Base-by-base conservation (phyloP, 1,140 invertebrate species). In the Holotrichia oblita region DNA sequence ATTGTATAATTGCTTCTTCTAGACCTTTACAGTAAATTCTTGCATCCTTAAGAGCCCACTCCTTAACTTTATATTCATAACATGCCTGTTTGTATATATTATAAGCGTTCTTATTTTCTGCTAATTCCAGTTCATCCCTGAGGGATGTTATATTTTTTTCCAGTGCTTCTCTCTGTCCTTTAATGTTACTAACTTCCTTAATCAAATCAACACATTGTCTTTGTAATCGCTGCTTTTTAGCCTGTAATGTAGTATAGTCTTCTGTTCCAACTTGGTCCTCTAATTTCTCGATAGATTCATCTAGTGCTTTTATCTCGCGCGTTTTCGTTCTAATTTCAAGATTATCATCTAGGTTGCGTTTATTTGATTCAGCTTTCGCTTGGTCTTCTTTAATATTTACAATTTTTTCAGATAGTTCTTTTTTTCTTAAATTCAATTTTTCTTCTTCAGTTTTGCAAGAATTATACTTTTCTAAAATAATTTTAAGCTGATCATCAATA, bases 1-100 rank as follows among this genome's bases (percentile, higher is more conserved):
- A 97, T 80, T 94, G 89, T 83, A 95, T 91, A 48, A 98, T 91
- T 22, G 95, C 93, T 79, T 89, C 90, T 81, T 99, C 97, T 78
- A 99, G 87, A n/a, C 94, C 95, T 77, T 91, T 90, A 41, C 91
- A 92, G 86, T 97, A 98, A 69, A 92, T 92, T 48, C 90, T 90
- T 14, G 96, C 86, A 87, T 97, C 95, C 27, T 91, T 87, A 79
- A 92, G 89, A 12, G 91, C 86, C 59, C 91, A 84, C 81, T 93
- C 89, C 24, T 88, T 88, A 12, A 93, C 88, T 78, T 87, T 83
- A 14, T 91, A 80, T 84, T 93, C 89, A 34, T 90, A 89, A 69
- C 87, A 88, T 78, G 90, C 90, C 27, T 87, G 85, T 78, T 87
- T 89, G 80, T 91, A 93, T 78, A 91, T 89, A 17, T 88, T 88